These are phyloP conservation scores for Epiblema foenella DNA, from an alignment of 2,888 invertebrate genomes.

Conservation along the genomic window DNA sequence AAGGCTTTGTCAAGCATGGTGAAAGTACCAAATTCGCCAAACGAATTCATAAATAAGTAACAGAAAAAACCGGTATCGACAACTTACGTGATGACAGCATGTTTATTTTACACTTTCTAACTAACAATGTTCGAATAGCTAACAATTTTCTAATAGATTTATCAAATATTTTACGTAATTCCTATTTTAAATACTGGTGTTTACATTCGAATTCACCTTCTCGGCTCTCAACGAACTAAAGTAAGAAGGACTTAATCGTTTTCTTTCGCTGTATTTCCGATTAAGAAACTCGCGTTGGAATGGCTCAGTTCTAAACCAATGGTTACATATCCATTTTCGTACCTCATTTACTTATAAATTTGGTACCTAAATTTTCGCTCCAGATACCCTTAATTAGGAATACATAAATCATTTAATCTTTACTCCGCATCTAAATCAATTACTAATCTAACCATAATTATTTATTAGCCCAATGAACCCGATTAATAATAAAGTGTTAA, in stretches of 20 bases:
- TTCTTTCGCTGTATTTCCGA: conserved; percentile 52
- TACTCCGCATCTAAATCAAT: conserved; percentile 21
- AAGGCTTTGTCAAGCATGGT: conserved; percentile 49
- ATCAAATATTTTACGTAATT: neutral
- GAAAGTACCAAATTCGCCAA: conserved; percentile 60
- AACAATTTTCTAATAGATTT: conserved; percentile 27
- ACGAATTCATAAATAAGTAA: conserved; percentile 53
- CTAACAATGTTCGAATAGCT: conserved; percentile 37
- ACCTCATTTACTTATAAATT: neutral
- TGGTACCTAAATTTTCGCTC: neutral
- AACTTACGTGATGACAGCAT: conserved; percentile 49
- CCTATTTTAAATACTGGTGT: conserved; percentile 48
- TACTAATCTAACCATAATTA: conserved; percentile 22
- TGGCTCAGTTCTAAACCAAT: neutral
- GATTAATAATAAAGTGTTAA: conserved; percentile 41
- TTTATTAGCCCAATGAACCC: conserved; percentile 31
- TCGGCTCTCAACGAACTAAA: conserved; percentile 53
- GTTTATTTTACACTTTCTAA: conserved; percentile 49
- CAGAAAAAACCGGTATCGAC: conserved; percentile 46
- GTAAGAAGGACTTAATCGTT: conserved; percentile 50
- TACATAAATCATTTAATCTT: conserved; percentile 18
- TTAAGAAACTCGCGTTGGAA: conserved; percentile 37
- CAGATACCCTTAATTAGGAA: conserved; percentile 1
- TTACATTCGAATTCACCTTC: conserved; percentile 47
- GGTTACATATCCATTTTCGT: neutral